phyloP scores from a whole-genome alignment of 2,113 vertebrate genomes.

The Nipponia nippon region DNA sequence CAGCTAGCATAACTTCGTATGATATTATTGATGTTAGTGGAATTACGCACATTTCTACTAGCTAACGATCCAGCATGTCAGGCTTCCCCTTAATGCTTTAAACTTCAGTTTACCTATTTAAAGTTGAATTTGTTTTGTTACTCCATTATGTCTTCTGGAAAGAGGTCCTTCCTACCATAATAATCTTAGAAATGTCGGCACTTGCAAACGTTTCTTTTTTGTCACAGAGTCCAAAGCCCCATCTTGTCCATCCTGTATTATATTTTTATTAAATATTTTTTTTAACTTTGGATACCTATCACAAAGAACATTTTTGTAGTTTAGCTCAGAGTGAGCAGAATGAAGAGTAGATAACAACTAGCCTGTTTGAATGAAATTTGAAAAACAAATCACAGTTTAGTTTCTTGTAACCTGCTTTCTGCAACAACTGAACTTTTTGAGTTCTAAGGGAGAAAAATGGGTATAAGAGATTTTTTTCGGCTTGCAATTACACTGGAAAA shows the following conservation, averaged over 20 bases:
- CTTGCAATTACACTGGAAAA: neutral
- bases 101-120: neutral
- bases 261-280: neutral
- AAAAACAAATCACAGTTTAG: neutral
- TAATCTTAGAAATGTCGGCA: neutral
- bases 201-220: neutral
- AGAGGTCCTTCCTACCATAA: neutral
- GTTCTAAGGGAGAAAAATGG: neutral
- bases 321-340: neutral
- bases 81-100: neutral
- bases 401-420: neutral
- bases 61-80: neutral
- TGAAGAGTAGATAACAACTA: neutral
- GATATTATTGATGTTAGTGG: neutral
- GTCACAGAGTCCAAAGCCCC: neutral
- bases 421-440: neutral
- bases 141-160: neutral
- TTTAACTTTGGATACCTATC: neutral
- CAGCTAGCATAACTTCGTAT: slow-evolving; percentile 15
- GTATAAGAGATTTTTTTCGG: neutral
- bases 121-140: neutral
- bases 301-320: neutral
- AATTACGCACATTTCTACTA: neutral
- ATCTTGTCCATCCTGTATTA: neutral
- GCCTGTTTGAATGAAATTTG: neutral